These are phyloP conservation scores for Andinoacara biseriatus DNA, from an alignment of 2,113 vertebrate genomes.

Conservation along the genomic window DNA sequence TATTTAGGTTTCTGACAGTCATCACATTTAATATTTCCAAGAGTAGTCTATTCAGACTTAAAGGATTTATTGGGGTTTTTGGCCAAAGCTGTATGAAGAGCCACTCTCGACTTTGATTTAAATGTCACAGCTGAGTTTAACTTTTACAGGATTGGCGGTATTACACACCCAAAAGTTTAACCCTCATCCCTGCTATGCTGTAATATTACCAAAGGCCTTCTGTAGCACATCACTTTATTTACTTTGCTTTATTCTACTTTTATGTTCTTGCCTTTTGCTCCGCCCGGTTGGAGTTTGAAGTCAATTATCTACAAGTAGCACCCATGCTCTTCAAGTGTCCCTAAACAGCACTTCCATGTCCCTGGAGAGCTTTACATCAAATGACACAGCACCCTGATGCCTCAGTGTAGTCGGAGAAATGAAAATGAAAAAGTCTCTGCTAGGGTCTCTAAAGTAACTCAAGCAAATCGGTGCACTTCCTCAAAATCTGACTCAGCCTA, in stretches of 20 bases:
- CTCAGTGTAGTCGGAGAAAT: slow-evolving; percentile 29
- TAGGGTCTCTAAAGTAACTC: slow-evolving; percentile 65
- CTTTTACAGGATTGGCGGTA: too few relatives aligned
- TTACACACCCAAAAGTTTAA: too few relatives aligned
- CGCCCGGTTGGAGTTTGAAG: background rate
- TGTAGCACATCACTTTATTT: too few relatives aligned
- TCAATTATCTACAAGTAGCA: slow-evolving; percentile 20
- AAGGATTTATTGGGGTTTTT: background rate
- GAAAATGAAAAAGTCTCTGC: slow-evolving; percentile 55
- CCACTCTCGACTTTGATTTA: background rate
- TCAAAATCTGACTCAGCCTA: slow-evolving; percentile 24
- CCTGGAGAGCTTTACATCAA: slow-evolving; percentile 56
- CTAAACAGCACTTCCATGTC: slow-evolving; percentile 2
- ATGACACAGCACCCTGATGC: slow-evolving; percentile 22
- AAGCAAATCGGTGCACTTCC: slow-evolving; percentile 62
- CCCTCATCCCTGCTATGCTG: too few relatives aligned
- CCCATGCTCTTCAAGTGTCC: slow-evolving; percentile 26
- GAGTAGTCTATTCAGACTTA: background rate
- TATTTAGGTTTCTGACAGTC: background rate
- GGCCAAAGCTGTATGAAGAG: background rate
- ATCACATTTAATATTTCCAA: background rate
- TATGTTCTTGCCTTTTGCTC: background rate
- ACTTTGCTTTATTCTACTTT: background rate
- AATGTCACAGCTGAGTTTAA: background rate
- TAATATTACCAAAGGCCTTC: background rate